A percentile compares a stretch with the other conserved stretches of the same genome.
These are phyloP conservation scores for Aplysia californica DNA, from an alignment of 1,140 invertebrate species.

Conservation along the genomic window DNA sequence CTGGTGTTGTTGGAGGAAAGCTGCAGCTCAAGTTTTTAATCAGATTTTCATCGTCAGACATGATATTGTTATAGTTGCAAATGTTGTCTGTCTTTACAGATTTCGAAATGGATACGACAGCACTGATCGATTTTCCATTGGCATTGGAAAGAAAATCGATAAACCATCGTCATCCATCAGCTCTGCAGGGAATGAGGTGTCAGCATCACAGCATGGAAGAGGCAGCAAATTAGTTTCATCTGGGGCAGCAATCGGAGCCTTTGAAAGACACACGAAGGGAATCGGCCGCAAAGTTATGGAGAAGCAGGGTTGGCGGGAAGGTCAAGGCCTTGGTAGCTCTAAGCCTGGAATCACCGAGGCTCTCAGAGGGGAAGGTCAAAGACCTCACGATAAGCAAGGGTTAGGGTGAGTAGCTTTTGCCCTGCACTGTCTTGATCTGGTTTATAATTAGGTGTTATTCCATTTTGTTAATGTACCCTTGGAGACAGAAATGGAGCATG, in stretches of 20 bases:
- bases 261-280: slow-evolving; percentile 69
- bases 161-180: too few relatives aligned
- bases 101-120: slow-evolving; percentile 51
- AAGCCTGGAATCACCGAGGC: slow-evolving; percentile 59
- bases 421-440: neutral
- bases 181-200: too few relatives aligned
- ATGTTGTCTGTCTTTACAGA: slow-evolving; percentile 2
- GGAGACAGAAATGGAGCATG: neutral
- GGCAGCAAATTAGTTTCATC: too few relatives aligned
- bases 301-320: slow-evolving; percentile 73
- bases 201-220: too few relatives aligned
- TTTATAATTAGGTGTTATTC: too few relatives aligned
- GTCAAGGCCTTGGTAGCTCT: slow-evolving; percentile 69
- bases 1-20: too few relatives aligned
- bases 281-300: slow-evolving; percentile 71
- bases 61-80: neutral
- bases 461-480: too few relatives aligned
- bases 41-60: neutral
- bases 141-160: slow-evolving; percentile 38
- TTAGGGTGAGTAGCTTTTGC: slow-evolving; percentile 60
- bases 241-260: slow-evolving; percentile 66
- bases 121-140: slow-evolving; percentile 52
- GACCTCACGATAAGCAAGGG: slow-evolving; percentile 60
- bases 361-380: slow-evolving; percentile 64
- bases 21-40: too few relatives aligned